Base-by-base conservation (phyloP, 92 coral and sea anemone genomes). In the Palythoa grandiflora region DNA sequence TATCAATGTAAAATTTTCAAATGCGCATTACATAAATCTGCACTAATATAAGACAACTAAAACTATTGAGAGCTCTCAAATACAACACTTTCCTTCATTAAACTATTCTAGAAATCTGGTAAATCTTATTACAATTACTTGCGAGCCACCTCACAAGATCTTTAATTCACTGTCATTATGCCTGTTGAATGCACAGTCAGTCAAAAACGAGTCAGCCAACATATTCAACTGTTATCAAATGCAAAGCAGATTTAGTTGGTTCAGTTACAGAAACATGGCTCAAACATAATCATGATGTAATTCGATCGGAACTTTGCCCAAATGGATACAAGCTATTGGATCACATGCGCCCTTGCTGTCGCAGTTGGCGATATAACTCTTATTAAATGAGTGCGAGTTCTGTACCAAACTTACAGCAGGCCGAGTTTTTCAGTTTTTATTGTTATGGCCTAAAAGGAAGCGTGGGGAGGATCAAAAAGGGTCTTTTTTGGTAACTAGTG, bases 291-390 rank as follows among this genome's bases (percentile, higher is more conserved):
- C 81, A 54, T 68, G 88, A 88, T 68, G 90, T 83, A 40, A 83
- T 81, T 87, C 88, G 88, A 80, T 80, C 88, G 75, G 91, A 91
- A 75, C 88, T 87, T 80, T 87, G 90, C 80, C 93, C 91, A 6
- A 74, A 19, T 87, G 91, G 91, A 83, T 88, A 88, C 68, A 83
- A 87, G 59, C 71, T 91, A 75, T 72, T 91, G 68, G 93, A 91
- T 83, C 93, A 91, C 39, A 73, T 73, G 40, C 89, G 91, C 78
- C 38, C 71, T 60, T 74, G 93, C 71, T 79, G 86, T 40, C 85
- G 77, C 28, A 28, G 28, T 28, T 28, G 28, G 28, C 28, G 28
- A 28, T 28, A 28, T 28, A 28, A 28, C 28, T 28, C 28, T 28
- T 28, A 28, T 28, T 28, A 28, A 44, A 3, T 44, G 48, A 44